Conservation (phyloP, 2,113 vertebrate species). For the Thryonomys swinderianus region DNA sequence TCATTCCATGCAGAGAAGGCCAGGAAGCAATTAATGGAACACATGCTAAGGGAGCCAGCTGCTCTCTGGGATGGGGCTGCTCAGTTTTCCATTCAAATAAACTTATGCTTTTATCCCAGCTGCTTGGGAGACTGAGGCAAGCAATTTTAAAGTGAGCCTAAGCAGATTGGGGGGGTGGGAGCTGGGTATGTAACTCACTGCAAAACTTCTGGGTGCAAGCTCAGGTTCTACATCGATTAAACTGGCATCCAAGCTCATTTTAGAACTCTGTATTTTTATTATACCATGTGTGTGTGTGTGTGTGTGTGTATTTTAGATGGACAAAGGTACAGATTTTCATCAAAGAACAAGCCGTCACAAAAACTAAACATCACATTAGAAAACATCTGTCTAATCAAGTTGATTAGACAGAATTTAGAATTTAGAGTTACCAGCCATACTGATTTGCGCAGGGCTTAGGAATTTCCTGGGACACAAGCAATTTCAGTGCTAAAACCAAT, state of each 20-base stretch:
- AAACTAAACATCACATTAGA: background rate
- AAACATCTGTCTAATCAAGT: background rate
- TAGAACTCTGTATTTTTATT: background rate
- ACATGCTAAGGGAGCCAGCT: background rate
- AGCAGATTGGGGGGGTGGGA: background rate
- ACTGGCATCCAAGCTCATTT: background rate
- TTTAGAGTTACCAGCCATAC: background rate
- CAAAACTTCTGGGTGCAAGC: background rate
- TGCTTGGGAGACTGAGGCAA: background rate
- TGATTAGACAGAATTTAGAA: background rate
- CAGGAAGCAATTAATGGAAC: constrained; percentile 49
- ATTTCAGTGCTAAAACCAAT: background rate
- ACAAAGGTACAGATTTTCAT: background rate
- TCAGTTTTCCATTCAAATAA: constrained; percentile 39
- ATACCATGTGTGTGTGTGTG: background rate
- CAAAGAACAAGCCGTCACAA: background rate
- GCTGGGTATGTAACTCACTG: background rate
- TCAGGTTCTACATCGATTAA: background rate
- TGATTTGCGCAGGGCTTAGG: background rate
- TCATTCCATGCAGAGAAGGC: constrained; percentile 19
- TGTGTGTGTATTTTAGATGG: background rate
- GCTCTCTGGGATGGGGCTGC: background rate
- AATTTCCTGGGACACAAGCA: background rate
- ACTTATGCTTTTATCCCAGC: background rate
- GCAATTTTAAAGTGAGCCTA: background rate